Base-by-base conservation (phyloP, 2,113 vertebrate species). In the Vimba vimba region DNA sequence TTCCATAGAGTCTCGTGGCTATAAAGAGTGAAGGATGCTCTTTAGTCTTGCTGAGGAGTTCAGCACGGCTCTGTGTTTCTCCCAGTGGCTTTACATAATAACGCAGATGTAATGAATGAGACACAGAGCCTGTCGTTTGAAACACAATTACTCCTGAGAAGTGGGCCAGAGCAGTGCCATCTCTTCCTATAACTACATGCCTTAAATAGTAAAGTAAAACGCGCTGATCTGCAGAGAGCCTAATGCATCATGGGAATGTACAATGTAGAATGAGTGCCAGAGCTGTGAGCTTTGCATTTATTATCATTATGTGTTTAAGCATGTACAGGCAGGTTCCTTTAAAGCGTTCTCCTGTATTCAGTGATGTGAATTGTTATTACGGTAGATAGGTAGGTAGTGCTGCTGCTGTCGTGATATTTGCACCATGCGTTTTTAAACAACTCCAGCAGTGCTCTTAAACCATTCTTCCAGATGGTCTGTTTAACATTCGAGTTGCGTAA, bases 221-320 rank as follows among this genome's bases (percentile, higher is more conserved):
- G 87, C 13, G 57, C 57, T 23, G 85, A 84, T 87, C 84, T 91
- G 89, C 86, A 91, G 2, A 80, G 50, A 82, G 55, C 86, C 88
- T 86, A 89, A 91, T 92, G 90, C 91, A 92, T 93, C 90, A 90
- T 83, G 78, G 90, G 84, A 89, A 87, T 89, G 90, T 82, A 85
- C 77, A 87, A 86, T 91, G 91, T 93, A 87, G 91, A 89, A 91
- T 59, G 91, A 92, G 88, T 91, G 90, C 89, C 43, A 45, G 64
- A 57, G 45, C 36, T 43, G 13, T 45, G 62, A 64, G 93, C 91
- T 81, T 88, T 92, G 86, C 89, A 92, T 93, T 93, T 84, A 93
- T 94, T 92, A 94, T 86, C 87, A 89, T 93, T 92, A 93, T 88
- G 47, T 88, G 91, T 87, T 74, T 73, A 73, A 60, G 4, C 75